These are phyloP conservation scores for Mormoops blainvillei DNA, from an alignment of 2,113 vertebrate genomes.

Conservation along the genomic window DNA sequence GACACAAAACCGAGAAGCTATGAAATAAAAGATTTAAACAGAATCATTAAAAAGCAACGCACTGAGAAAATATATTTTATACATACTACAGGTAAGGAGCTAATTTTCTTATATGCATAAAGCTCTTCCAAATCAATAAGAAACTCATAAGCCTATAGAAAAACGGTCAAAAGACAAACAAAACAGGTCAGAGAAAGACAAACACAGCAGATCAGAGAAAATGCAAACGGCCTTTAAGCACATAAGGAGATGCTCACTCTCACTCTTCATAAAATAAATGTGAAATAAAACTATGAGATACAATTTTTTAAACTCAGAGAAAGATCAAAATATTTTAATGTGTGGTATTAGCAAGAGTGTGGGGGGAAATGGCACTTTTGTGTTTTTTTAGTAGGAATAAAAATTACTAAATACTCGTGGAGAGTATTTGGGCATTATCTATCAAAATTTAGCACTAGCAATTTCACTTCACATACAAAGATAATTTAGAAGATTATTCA, in stretches of 20 bases:
- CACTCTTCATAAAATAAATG: background rate
- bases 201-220: background rate
- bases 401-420: background rate
- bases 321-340: constrained; percentile 19
- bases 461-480: background rate
- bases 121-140: background rate
- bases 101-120: constrained; percentile 6
- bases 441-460: background rate
- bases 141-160: background rate
- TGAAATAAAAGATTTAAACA: constrained; percentile 23
- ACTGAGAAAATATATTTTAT: constrained; percentile 17
- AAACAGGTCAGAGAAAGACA: background rate
- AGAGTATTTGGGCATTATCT: background rate
- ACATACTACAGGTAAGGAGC: background rate
- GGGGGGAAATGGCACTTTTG: background rate
- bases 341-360: background rate
- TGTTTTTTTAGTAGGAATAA: background rate
- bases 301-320: background rate
- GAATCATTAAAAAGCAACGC: background rate
- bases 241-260: background rate
- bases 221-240: background rate
- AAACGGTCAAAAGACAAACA: background rate
- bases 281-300: background rate
- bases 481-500: background rate
- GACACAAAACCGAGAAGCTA: background rate